These are phyloP conservation scores for Eospalax fontanierii DNA, from an alignment of 2,797 vertebrate genomes.

Conservation along the genomic window DNA sequence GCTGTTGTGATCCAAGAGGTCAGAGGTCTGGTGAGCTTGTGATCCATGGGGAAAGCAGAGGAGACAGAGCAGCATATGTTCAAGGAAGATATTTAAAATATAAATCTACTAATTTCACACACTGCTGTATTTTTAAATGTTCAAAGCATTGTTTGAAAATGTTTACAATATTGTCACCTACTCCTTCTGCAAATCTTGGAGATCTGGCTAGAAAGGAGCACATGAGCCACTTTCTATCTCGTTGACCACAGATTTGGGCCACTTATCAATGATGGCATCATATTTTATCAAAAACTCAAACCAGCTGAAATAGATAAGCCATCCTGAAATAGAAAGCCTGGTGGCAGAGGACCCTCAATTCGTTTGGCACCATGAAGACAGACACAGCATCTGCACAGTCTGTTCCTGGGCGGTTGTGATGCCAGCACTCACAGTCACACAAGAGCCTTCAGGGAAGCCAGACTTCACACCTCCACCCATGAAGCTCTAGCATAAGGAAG, in stretches of 20 bases:
- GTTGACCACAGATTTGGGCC: not conserved
- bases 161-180: not conserved
- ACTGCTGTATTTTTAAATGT: slow-evolving; percentile 23
- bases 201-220: not conserved
- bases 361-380: slow-evolving; percentile 54
- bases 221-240: not conserved
- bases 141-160: slow-evolving; percentile 3
- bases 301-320: not conserved
- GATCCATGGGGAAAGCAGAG: not conserved
- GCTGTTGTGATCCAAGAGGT: rapidly evolving
- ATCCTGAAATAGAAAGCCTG: slow-evolving; percentile 69
- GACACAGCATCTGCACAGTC: slow-evolving; percentile 67
- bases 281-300: not conserved
- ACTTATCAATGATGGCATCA: slow-evolving; percentile 42
- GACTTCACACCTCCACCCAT: slow-evolving; percentile 61
- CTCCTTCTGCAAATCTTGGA: not conserved
- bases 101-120: not conserved
- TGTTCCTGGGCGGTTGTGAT: slow-evolving; percentile 62
- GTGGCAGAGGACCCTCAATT: slow-evolving; percentile 24
- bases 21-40: not conserved
- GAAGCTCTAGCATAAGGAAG: slow-evolving; percentile 47
- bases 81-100: not conserved
- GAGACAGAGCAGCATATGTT: not conserved
- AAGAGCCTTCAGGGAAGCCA: slow-evolving; percentile 59
- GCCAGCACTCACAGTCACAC: slow-evolving; percentile 69